These are phyloP conservation scores for Sebastes goodei DNA, from an alignment of 2,797 vertebrate species.

Conservation along the genomic window DNA sequence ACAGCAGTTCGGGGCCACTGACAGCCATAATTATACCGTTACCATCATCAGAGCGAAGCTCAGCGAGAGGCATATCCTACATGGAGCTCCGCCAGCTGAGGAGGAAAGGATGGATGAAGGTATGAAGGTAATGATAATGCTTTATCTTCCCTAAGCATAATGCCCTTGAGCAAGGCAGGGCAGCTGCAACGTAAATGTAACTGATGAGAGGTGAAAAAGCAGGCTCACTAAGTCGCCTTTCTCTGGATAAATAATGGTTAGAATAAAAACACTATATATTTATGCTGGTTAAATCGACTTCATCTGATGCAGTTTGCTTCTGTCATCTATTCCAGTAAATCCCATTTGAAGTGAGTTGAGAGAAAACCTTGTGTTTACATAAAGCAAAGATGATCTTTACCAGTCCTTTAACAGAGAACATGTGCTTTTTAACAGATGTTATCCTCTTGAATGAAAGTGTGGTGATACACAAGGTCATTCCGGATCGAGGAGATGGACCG, in stretches of 20 bases:
- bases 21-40: slow-evolving; percentile 81
- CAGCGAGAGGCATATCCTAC: slow-evolving; percentile 60
- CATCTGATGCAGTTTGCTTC: slow-evolving; percentile 21
- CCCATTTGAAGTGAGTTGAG: slow-evolving; percentile 18
- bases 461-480: not conserved
- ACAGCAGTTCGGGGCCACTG: slow-evolving; percentile 76
- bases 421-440: slow-evolving; percentile 37
- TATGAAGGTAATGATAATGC: slow-evolving; percentile 23
- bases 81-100: slow-evolving; percentile 57
- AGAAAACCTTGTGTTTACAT: slow-evolving; percentile 33
- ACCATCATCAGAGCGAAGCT: slow-evolving; percentile 75
- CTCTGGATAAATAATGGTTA: not conserved
- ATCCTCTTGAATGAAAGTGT: not conserved
- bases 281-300: slow-evolving; percentile 2
- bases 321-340: slow-evolving; percentile 30
- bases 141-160: not conserved
- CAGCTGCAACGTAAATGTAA: slow-evolving; percentile 16
- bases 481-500: not conserved
- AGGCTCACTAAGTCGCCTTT: not conserved
- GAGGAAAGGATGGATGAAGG: slow-evolving; percentile 55
- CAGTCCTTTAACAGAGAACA: slow-evolving; percentile 26
- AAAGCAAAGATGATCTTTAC: not conserved
- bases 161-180: not conserved
- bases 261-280: slow-evolving; percentile 5
- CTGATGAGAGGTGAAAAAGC: not conserved